Conservation (phyloP, 2,888 invertebrate species). For the Coecobrya sp. region DNA sequence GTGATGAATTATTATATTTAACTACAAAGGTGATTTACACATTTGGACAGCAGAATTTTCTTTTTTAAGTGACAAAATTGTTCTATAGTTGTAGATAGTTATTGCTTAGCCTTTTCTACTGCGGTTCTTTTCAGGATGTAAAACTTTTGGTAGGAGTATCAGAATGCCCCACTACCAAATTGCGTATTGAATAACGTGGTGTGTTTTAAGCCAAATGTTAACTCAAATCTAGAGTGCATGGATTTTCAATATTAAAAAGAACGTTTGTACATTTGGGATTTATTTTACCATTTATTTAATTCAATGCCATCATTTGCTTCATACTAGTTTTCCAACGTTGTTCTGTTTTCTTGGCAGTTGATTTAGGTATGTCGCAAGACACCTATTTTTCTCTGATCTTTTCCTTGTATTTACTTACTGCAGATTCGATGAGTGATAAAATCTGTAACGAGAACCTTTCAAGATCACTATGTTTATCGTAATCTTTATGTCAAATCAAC, state of each 20-base stretch:
- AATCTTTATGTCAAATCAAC: slow-evolving; percentile 37
- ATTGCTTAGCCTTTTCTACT: too few species aligned
- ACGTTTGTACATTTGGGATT: too few species aligned
- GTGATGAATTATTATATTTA: too few species aligned
- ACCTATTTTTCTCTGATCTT: neutral
- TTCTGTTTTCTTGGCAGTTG: neutral
- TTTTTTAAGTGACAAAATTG: too few species aligned
- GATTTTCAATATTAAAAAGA: too few species aligned
- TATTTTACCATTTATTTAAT: neutral
- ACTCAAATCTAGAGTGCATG: too few species aligned
- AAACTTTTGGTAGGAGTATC: neutral
- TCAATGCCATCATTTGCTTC: neutral
- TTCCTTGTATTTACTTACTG: neutral
- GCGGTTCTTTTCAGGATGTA: too few species aligned
- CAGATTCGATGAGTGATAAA: slow-evolving; percentile 7
- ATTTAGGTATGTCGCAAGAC: slow-evolving; percentile 7
- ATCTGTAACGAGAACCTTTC: neutral
- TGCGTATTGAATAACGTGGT: too few species aligned
- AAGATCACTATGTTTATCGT: neutral
- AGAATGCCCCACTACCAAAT: slow-evolving; percentile 28
- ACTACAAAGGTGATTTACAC: too few species aligned
- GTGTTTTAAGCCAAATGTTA: too few species aligned
- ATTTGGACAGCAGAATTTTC: too few species aligned
- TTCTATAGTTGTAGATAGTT: too few species aligned
- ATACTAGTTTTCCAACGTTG: neutral